A percentile compares a stretch with the other conserved stretches of the same genome.
Evolutionary conservation across 2,797 vertebrate species (phyloP).

Genomic region (Aselliscus stoliczkanus): DNA sequence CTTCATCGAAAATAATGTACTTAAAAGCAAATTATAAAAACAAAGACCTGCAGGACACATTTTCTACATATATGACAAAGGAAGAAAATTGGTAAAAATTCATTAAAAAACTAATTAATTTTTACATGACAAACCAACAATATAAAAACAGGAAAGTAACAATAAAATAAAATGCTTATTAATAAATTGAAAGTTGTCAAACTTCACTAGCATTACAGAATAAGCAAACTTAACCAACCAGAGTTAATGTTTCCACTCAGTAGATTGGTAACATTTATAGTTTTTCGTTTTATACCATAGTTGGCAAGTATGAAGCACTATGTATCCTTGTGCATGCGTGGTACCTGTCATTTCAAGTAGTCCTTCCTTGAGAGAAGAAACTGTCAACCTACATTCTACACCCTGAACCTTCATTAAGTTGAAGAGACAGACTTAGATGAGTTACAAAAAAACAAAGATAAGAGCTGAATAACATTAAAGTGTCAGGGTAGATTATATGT

Average conservation of each 20-base stretch:
- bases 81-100: background rate
- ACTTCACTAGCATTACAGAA: background rate
- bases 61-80: background rate
- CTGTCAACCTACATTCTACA: background rate
- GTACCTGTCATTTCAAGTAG: background rate
- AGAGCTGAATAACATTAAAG: background rate
- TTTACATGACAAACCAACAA: background rate
- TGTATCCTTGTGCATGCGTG: rapidly evolving
- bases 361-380: rapidly evolving
- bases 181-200: background rate
- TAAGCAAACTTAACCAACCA: rapidly evolving
- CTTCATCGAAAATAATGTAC: background rate
- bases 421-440: background rate
- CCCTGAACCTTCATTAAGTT: background rate
- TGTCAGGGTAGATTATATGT: background rate
- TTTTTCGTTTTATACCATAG: background rate
- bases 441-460: background rate
- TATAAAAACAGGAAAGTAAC: background rate
- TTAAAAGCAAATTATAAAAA: background rate
- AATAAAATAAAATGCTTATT: background rate
- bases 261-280: rapidly evolving
- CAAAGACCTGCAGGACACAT: background rate
- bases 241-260: background rate
- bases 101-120: background rate
- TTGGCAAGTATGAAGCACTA: background rate